Conservation (phyloP, 2,797 vertebrate genomes). For the Psittacula derbiana region DNA sequence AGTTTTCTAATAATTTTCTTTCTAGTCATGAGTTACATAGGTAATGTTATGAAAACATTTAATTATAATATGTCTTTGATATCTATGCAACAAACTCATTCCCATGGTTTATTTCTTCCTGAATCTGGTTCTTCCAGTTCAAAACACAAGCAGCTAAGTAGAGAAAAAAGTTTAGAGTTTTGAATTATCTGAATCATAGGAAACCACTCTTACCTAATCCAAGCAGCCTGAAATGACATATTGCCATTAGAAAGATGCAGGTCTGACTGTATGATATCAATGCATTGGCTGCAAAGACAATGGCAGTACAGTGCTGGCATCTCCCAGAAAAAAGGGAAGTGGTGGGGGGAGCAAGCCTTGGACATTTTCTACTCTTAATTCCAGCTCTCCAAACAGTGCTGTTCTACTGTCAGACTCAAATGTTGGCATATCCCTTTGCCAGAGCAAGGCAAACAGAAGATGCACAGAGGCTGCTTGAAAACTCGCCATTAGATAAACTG, state of each 20-base stretch:
- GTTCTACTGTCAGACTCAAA: background rate
- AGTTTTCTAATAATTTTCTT: background rate
- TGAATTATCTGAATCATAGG: background rate
- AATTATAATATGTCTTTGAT: background rate
- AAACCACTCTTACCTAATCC: background rate
- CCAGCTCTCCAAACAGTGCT: background rate
- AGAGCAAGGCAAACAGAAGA: background rate
- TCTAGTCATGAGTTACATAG: background rate
- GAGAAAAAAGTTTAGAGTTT: background rate
- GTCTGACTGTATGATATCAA: background rate
- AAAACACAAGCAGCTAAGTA: background rate
- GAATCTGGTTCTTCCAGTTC: background rate
- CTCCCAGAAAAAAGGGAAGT: background rate
- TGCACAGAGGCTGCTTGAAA: background rate
- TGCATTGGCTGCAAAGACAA: background rate
- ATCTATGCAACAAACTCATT: background rate
- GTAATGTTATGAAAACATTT: background rate
- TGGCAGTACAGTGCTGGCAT: fast-evolving
- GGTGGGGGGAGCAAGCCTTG: background rate
- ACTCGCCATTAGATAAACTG: background rate
- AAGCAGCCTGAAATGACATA: conserved; percentile 10
- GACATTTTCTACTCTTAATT: background rate
- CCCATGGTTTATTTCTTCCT: background rate
- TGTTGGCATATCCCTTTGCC: background rate
- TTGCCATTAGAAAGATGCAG: background rate